Base-by-base conservation (phyloP, 2,888 invertebrate species). In the Vandiemenella viatica region DNA sequence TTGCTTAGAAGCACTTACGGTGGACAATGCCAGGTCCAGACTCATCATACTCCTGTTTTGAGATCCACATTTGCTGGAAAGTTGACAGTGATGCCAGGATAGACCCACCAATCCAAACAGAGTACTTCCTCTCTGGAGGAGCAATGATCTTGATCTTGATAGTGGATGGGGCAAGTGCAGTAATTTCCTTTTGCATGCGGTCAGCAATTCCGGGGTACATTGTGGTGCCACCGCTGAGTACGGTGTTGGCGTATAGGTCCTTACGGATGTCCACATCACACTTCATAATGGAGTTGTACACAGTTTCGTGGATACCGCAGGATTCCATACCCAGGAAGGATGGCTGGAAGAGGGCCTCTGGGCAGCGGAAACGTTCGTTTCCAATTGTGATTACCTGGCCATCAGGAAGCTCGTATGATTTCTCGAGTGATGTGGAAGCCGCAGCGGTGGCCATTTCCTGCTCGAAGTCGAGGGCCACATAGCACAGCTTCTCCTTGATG, bases 241-340 rank as follows among this genome's bases (percentile, higher is more conserved):
- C 89, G 59, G 85, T 86, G 81, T 87, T 87, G 77, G 87, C 87
- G 75, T 88, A 89, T 76, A 88, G 74, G 75, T 88, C 87, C 79
- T 87, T 87, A 73, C 88, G 81, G 81, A 90, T 91, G 73, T 91
- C 90, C 50, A 91, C 87, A 72, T 90, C 90, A 76, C 90, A 91
- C 81, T 89, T 90, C 90, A 90, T 90, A 84, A 91, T 91, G 70
- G 88, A 89, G 80, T 90, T 89, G 86, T 88, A 91, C 65, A 86
- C 85, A 71, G 88, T 89, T 74, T 90, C 89, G 74, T 89, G 89
- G 76, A 90, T 88, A 66, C 87, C 87, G 76, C 82, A 82, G 55
- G 85, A 84, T 79, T 89, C 87, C 87, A 88, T 88, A 67, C 87
- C 87, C 68, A 77, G 67, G 72, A 76, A 76, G 45, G 75, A 74